These are phyloP conservation scores for Tryphoninae sp. DNA, from an alignment of 2,888 invertebrate genomes.

Conservation along the genomic window DNA sequence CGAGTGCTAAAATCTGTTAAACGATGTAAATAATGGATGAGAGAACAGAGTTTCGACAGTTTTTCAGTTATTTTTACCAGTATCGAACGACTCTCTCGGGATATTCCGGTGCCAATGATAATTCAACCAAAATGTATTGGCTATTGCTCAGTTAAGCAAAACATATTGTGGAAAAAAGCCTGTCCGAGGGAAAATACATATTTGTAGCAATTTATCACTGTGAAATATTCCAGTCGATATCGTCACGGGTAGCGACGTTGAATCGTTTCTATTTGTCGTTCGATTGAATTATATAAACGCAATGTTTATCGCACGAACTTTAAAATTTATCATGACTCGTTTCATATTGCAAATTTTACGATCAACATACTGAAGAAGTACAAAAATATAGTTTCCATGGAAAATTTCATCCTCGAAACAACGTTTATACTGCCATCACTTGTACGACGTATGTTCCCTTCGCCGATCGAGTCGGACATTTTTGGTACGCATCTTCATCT, in stretches of 20 bases:
- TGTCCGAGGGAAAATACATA: constrained; percentile 33
- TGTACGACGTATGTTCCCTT: no score
- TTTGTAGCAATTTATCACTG: background rate
- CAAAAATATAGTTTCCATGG: no score
- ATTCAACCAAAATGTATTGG: constrained; percentile 57
- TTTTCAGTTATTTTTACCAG: constrained; percentile 77
- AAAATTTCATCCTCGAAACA: no score
- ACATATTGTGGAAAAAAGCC: constrained; percentile 47
- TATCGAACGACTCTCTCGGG: constrained; percentile 10
- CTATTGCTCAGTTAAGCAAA: constrained; percentile 54
- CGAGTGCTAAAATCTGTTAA: constrained; percentile 78
- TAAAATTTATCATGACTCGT: no score
- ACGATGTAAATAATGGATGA: constrained; percentile 79
- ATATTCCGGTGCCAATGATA: constrained; percentile 30
- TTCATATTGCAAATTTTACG: no score
- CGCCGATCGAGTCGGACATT: constrained; percentile 39
- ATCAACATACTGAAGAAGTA: no score
- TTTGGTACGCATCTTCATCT: constrained; percentile 69
- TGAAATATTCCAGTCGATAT: background rate
- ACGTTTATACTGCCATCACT: no score
- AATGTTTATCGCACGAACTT: no score
- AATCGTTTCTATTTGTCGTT: background rate
- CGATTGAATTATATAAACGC: background rate
- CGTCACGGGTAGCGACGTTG: background rate
- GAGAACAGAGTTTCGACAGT: constrained; percentile 74